Evolutionary conservation across 2,113 vertebrate species (phyloP), one percentile per base, ranked within the genome.

Genomic region (Dermatemys mawii): DNA sequence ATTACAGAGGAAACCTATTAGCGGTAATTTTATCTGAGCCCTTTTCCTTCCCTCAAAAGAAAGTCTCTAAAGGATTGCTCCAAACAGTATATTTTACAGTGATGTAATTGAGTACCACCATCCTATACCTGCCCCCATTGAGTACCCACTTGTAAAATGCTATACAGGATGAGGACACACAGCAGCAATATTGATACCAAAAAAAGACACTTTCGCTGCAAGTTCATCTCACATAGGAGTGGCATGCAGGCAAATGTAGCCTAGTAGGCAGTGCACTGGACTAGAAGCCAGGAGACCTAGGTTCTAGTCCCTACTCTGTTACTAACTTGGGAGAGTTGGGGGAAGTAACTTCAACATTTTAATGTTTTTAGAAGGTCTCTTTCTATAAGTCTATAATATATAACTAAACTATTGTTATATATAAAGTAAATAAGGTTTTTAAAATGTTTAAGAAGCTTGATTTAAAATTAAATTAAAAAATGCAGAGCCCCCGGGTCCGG

Each of bases 131-230:
- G n/a, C n/a, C n/a, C n/a, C n/a, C n/a, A n/a, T n/a, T n/a, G n/a
- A n/a, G n/a, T n/a, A n/a, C n/a, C n/a, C n/a, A n/a, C n/a, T n/a
- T 26, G 60, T 41, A 75, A 75, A 75, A 14, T 11, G 70, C 38
- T 75, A 22, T 13, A 24, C 21, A 44, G 70, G 38, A 22, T 44
- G 46, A 63, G 11, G 38, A 2, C 4, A n/a, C 10, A 49, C 29
- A 63, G 7, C 29, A 46, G 32, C 11, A 29, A 13, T 51, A 38
- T 1, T 6, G 38, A 8, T 0, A 38, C 16, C 29, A 32, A 16
- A 27, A 16, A 27, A 3, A n/a, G 2, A 24, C 0, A 0, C 7
- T 48, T 51, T 53, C 38, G 46, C 26, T 27, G 24, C 4, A 9
- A 32, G 3, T 3, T 89, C 76, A 60, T 46, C 13, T 22, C 78